phyloP scores from a whole-genome alignment of 2,888 invertebrate species.

The Stenchaetothrips biformis region DNA sequence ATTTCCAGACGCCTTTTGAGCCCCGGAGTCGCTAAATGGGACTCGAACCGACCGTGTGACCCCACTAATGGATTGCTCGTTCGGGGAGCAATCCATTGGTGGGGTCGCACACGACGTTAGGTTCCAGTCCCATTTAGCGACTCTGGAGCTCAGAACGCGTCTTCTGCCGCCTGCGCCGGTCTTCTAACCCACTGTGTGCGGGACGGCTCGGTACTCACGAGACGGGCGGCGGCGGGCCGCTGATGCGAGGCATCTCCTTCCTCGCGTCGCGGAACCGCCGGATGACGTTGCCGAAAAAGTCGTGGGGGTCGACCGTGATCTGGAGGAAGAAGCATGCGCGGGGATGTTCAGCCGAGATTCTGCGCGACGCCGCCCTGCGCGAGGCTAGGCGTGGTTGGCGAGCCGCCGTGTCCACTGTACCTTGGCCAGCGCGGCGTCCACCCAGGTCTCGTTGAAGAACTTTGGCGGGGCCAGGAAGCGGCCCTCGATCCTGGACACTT shows the following conservation, averaged over 20 bases:
- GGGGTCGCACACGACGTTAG: too few relatives aligned
- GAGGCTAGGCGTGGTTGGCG: too few relatives aligned
- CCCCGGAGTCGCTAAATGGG: too few relatives aligned
- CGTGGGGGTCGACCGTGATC: slow-evolving; percentile 45
- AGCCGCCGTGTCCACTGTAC: neutral
- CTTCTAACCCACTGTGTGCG: too few relatives aligned
- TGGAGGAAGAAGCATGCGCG: slow-evolving; percentile 34
- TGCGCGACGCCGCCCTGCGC: neutral
- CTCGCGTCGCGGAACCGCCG: slow-evolving; percentile 39
- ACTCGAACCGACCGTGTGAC: too few relatives aligned
- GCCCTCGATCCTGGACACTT: slow-evolving; percentile 46
- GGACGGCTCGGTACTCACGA: neutral
- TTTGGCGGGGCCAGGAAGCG: slow-evolving; percentile 48
- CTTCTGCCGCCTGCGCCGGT: too few relatives aligned
- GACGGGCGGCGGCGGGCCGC: neutral
- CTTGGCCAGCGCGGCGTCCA: slow-evolving; percentile 1
- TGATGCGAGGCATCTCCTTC: neutral
- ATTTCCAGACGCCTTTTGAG: too few relatives aligned
- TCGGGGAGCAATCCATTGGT: too few relatives aligned
- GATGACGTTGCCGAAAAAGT: slow-evolving; percentile 48
- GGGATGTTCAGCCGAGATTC: neutral
- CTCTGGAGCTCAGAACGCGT: too few relatives aligned
- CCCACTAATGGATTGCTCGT: too few relatives aligned
- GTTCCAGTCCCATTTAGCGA: too few relatives aligned
- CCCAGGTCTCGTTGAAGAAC: slow-evolving; percentile 42